A percentile compares a stretch with the other conserved stretches of the same genome.
Evolutionary conservation across 2,797 vertebrate genomes (phyloP).

Genomic region (Chiroxiphia lanceolata): DNA sequence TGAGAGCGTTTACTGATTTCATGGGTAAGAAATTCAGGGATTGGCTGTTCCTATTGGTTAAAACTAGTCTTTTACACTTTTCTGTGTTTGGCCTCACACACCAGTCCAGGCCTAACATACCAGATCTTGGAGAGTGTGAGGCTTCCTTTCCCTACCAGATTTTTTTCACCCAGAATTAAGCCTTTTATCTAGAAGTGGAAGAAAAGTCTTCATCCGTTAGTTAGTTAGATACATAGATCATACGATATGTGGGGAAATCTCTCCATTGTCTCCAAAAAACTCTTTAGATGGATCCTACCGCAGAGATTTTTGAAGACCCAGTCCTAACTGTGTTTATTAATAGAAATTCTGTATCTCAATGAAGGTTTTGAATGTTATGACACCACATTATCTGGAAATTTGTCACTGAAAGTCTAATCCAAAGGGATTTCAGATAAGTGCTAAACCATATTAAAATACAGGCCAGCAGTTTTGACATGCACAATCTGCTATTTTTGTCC

Average conservation of each 20-base stretch:
- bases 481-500: background rate
- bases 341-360: background rate
- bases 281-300: background rate
- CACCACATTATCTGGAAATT: background rate
- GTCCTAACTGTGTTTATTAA: background rate
- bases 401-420: background rate
- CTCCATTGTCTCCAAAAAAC: background rate
- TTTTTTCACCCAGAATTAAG: background rate
- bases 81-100: background rate
- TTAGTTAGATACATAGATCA: background rate
- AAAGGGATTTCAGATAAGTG: background rate
- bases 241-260: background rate
- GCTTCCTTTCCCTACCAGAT: background rate
- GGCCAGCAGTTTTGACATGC: background rate
- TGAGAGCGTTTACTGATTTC: background rate
- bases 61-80: background rate
- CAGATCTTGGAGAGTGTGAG: background rate
- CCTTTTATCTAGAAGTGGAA: background rate
- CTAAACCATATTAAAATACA: background rate
- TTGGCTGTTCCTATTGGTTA: background rate
- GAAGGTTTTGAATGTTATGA: background rate
- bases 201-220: background rate
- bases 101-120: background rate
- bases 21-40: background rate
- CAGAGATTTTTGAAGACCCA: background rate